Base-by-base conservation (phyloP, 1,140 invertebrate genomes). In the Andricus grossulariae region DNA sequence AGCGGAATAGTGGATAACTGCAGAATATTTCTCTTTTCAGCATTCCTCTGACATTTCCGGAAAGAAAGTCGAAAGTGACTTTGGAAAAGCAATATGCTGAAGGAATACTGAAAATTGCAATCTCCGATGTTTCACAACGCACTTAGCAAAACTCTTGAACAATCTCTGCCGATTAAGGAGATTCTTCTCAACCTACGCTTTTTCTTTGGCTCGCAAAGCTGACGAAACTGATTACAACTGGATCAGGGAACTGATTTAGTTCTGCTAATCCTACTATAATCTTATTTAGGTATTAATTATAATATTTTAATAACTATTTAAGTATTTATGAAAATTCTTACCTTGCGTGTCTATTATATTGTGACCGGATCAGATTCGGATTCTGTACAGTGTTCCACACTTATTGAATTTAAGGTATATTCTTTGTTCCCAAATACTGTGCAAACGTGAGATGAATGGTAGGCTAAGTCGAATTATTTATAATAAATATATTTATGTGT, bases 281-380 rank as follows among this genome's bases (percentile, higher is more conserved):
- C 16, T 32, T 32, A 32, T 32, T 5, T 32, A 32, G 5, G 25
- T 32, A 45, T 45, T 45, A 45, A 11, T 45, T 45, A 10, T 45
- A 45, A 10, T 45, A 1, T 10, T 45, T 11, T 45, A 45, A 45
- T 11, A 45, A 45, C 39, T 15, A 66, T 21, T 57, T 57, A 25
- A 32, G 54, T 55, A 55, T 60, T 66, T 66, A 32, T 60, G 39
- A 13, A 60, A 60, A 15, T 66, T 66, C 15, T 66, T 32, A 25
- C 25, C 11, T 5, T 21, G 21, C 19, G 57, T 39, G 13, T n/a
- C 60, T 39, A 39, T n/a, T n/a, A n/a, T n/a, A n/a, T 66, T 45
- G 32, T 32, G 7, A 32, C 60, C 57, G 39, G 5, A 32, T 32
- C 2, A 32, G 25, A 32, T 32, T 60, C 32, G 11, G 21, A 21